A percentile compares a stretch with the other conserved stretches of the same genome.
phyloP scores from a whole-genome alignment of 2,888 invertebrate genomes.

The Lepidocyrtinus sp. region DNA sequence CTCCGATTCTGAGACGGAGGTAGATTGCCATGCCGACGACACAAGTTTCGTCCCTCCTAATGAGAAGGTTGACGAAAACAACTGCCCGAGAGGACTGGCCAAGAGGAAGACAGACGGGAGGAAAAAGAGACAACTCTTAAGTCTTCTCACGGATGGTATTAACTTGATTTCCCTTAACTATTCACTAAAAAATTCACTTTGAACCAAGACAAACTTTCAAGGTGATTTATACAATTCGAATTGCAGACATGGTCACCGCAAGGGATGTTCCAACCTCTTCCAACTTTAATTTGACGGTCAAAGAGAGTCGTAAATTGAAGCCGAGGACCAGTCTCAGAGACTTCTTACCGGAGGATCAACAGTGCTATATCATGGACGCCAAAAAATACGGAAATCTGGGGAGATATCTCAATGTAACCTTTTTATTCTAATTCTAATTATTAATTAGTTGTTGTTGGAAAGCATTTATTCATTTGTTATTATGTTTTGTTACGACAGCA shows the following conservation, averaged over 20 bases:
- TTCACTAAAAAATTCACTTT: too few relatives aligned
- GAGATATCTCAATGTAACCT: constrained; percentile 90
- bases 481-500: constrained; percentile 72
- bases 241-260: too few relatives aligned
- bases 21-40: constrained; percentile 12
- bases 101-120: constrained; percentile 24
- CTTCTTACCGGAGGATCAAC: too few relatives aligned
- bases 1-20: not conserved
- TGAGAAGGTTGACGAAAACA: constrained; percentile 4
- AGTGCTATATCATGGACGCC: constrained; percentile 96
- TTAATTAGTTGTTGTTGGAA: too few relatives aligned
- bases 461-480: not conserved
- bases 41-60: not conserved
- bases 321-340: constrained; percentile 81
- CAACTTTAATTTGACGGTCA: not conserved
- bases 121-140: constrained; percentile 12
- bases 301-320: not conserved
- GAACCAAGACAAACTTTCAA: too few relatives aligned
- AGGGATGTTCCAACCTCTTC: too few relatives aligned
- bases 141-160: not conserved
- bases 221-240: too few relatives aligned
- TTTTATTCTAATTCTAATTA: too few relatives aligned
- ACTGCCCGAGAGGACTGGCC: not conserved
- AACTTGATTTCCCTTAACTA: too few relatives aligned
- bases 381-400: constrained; percentile 97